Evolutionary conservation across 2,113 vertebrate species (phyloP).

Genomic region (Emydocephalus ijimae): DNA sequence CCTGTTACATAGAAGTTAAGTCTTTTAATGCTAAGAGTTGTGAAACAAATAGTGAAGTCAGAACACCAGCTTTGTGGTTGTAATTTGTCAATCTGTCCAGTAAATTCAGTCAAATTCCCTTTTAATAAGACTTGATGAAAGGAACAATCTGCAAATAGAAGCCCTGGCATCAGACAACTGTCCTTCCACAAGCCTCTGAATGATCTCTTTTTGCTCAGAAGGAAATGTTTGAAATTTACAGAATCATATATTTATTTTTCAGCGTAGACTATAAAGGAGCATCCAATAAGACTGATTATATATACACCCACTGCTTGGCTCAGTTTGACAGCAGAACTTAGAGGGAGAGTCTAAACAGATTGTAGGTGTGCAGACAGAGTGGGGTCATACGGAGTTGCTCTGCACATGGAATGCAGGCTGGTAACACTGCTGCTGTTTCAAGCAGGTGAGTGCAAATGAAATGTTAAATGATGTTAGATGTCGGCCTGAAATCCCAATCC

Average conservation of each 20-base stretch:
- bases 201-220: not conserved
- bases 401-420: conserved; percentile 50
- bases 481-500: not conserved
- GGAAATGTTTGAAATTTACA: conserved; percentile 19
- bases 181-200: not conserved
- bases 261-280: conserved; percentile 2
- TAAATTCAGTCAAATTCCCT: conserved; percentile 36
- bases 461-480: not conserved
- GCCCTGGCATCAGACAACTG: not conserved
- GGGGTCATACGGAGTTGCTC: not conserved
- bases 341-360: not conserved
- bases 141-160: conserved; percentile 37
- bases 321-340: not conserved
- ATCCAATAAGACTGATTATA: not conserved
- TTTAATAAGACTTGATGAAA: conserved; percentile 39
- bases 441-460: conserved; percentile 51
- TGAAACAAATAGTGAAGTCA: not conserved
- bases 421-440: conserved; percentile 39
- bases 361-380: rapidly evolving
- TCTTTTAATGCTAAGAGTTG: not conserved
- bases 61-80: not conserved
- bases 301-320: conserved; percentile 25
- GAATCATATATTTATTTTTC: conserved; percentile 35
- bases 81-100: not conserved
- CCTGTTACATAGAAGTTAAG: not conserved